Base-by-base conservation (phyloP, 2,797 vertebrate species). In the Eupleurogrammus muticus region DNA sequence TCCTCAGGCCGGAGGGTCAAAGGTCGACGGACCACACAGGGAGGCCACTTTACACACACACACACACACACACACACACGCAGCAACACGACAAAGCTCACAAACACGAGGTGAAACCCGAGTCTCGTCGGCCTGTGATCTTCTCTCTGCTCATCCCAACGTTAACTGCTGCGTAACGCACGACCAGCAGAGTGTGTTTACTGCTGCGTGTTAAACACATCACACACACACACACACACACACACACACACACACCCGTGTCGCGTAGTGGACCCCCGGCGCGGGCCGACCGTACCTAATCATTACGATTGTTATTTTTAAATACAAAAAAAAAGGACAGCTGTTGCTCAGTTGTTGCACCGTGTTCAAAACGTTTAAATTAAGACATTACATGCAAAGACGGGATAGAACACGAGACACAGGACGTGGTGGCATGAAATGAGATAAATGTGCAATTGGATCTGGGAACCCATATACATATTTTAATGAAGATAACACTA, bases 21-120 rank as follows among this genome's bases (percentile, higher is more conserved):
- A 89, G 83, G 89, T 83, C 83, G 77, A 83, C 34, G 49, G 92
- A 93, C 92, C 92, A 93, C 92, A 94, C 91, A 93, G 87, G 77
- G 52, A 88, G 87, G 51, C 50, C 57, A 47, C 66, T 14, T 54
- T 57, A 60, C 57, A 59, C 47, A 28, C n/a, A 60, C 56, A 38
- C 55, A 59, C 51, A 58, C 62, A 59, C 50, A 50, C 69, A 70
- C 55, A 69, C 47, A 66, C 50, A 67, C 60, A 36, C 56, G 61
- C 50, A 44, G 16, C 7, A 17, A 63, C 36, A 61, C 74, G 77
- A 66, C 75, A 66, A 49, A 74, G 48, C 73, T 24, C 55, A 66
- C 73, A 81, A 73, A 77, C 75, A n/a, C 20, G 50, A 21, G 0
- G 63, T 75, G 88, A 87, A 88, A 91, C 75, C 49, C 57, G 82